Percentiles rank a stretch among this genome's conserved stretches.
These are phyloP conservation scores for Chrysomela aeneicollis DNA, from an alignment of 2,888 invertebrate species.

Conservation along the genomic window DNA sequence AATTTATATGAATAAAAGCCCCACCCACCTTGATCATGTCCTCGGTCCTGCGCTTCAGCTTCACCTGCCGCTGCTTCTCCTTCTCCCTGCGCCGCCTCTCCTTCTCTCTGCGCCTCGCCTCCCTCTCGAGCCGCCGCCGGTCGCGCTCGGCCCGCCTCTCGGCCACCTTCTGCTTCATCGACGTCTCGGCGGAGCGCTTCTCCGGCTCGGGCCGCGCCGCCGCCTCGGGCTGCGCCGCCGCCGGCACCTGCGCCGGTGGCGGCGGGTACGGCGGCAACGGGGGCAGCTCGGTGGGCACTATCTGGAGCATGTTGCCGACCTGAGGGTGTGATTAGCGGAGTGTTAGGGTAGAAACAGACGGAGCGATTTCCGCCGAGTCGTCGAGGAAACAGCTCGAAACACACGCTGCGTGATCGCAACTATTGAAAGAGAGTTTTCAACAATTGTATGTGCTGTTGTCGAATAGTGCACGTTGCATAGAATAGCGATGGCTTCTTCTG, in stretches of 20 bases:
- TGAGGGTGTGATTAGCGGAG: no score
- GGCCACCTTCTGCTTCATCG: slow-evolving; percentile 52
- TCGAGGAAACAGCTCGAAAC: no score
- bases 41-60: slow-evolving; percentile 58
- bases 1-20: no score
- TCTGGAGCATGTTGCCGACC: slow-evolving; percentile 69
- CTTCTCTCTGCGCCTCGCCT: slow-evolving; percentile 57
- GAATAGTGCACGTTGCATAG: no score
- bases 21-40: slow-evolving; percentile 59
- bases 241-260: slow-evolving; percentile 24
- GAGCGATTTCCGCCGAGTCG: no score
- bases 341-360: no score
- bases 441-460: no score
- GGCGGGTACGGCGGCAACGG: slow-evolving; percentile 33
- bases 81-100: slow-evolving; percentile 57
- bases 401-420: no score
- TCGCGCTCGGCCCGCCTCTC: slow-evolving; percentile 57
- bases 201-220: slow-evolving; percentile 27
- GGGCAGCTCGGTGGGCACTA: slow-evolving; percentile 64
- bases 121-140: slow-evolving; percentile 56
- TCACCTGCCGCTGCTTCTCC: slow-evolving; percentile 56
- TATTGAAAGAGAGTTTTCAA: no score
- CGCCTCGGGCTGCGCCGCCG: background rate
- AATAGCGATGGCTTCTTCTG: no score
- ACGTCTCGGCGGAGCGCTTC: slow-evolving; percentile 50